Evolutionary conservation across 2,888 invertebrate species (phyloP).

Genomic region (Lacanobia oleracea): DNA sequence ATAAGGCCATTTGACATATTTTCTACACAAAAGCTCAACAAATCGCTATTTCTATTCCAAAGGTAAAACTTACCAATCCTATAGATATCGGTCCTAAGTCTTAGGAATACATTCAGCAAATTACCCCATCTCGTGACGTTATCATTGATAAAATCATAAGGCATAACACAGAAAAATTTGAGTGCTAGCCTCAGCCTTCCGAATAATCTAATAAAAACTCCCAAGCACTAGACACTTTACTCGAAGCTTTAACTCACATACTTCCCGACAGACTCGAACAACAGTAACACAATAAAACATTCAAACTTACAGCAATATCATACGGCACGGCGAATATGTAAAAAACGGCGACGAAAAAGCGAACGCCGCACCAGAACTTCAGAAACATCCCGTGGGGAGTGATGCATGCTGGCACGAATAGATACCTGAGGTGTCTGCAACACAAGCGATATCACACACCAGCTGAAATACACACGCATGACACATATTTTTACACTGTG

Average conservation of each 20-base stretch:
- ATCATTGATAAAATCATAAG: no score
- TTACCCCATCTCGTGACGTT: neutral
- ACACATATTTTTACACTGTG: slow-evolving; percentile 36
- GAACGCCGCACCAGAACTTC: slow-evolving; percentile 83
- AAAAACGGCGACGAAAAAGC: slow-evolving; percentile 79
- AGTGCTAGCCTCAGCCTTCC: neutral
- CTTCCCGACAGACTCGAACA: neutral
- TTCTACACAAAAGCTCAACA: no score
- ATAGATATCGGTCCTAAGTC: neutral
- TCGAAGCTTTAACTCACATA: slow-evolving; percentile 15
- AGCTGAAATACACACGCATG: slow-evolving; percentile 13
- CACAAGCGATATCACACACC: slow-evolving; percentile 37
- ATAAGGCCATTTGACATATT: no score
- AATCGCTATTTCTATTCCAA: no score
- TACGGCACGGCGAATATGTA: slow-evolving; percentile 83
- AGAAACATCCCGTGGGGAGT: slow-evolving; percentile 87
- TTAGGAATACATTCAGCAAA: neutral
- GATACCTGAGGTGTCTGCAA: slow-evolving; percentile 78
- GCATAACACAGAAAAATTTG: no score
- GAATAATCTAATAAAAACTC: slow-evolving; percentile 17
- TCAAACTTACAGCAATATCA: slow-evolving; percentile 82
- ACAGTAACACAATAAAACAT: slow-evolving; percentile 49
- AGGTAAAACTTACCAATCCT: no score
- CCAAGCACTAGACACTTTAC: slow-evolving; percentile 5
- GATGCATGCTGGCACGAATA: slow-evolving; percentile 84